phyloP scores from a whole-genome alignment of 2,797 vertebrate species.

The Oophaga sylvatica region DNA sequence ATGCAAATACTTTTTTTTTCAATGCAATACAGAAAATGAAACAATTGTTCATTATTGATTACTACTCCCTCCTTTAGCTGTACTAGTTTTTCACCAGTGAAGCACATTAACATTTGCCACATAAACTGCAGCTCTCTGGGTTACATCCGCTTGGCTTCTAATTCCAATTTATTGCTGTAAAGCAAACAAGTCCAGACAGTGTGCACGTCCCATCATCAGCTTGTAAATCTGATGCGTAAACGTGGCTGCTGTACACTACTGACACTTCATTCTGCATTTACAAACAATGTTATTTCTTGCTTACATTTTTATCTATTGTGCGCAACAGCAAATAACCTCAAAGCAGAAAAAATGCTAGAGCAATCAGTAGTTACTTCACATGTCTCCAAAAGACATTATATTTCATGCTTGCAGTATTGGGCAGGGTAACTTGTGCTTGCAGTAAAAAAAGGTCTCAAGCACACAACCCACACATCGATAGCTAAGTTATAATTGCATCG shows the following conservation, averaged over 20 bases:
- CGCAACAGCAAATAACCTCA: not conserved
- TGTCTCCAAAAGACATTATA: not conserved
- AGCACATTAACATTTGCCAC: not conserved
- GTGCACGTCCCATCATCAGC: slow-evolving; percentile 20
- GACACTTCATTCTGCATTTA: slow-evolving; percentile 11
- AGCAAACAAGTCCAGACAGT: slow-evolving; percentile 47
- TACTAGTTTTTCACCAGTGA: not conserved
- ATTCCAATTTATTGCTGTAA: slow-evolving; percentile 50
- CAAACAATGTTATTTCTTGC: slow-evolving; percentile 27
- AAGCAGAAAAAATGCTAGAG: not conserved
- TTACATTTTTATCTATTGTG: slow-evolving; percentile 2
- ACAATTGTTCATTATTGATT: not conserved
- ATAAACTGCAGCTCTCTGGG: not conserved
- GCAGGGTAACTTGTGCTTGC: too few species aligned
- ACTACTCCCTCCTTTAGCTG: not conserved
- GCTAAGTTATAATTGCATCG: too few species aligned
- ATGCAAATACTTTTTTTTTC: not conserved
- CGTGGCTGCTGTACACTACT: not conserved
- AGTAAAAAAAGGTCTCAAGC: too few species aligned
- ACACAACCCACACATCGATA: too few species aligned
- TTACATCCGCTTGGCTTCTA: slow-evolving; percentile 29
- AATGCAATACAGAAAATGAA: not conserved
- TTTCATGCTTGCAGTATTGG: too few species aligned
- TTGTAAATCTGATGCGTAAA: slow-evolving; percentile 44
- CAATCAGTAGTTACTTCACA: not conserved